A percentile compares a stretch with the other conserved stretches of the same genome.
Evolutionary conservation across 2,797 vertebrate genomes (phyloP).

Genomic region (Pachyuromys duprasi): DNA sequence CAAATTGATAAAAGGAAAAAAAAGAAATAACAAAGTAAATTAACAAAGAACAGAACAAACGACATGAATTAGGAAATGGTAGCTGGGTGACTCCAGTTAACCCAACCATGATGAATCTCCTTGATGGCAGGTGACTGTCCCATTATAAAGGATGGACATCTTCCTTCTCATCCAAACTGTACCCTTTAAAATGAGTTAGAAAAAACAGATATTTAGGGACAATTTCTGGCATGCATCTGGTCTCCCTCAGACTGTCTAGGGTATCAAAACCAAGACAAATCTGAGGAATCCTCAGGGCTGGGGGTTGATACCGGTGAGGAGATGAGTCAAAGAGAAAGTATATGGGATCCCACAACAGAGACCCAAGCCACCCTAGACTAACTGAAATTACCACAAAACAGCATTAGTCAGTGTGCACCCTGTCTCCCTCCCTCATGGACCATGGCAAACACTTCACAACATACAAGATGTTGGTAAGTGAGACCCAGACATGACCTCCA

Average conservation of each 20-base stretch:
- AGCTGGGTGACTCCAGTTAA: not conserved
- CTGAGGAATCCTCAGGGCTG: not conserved
- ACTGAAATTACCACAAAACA: not conserved
- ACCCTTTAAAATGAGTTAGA: not conserved
- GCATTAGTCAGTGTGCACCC: not conserved
- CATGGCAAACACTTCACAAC: rapidly evolving
- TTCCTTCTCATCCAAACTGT: not conserved
- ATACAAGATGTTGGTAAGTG: rapidly evolving
- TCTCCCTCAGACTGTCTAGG: not conserved
- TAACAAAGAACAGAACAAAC: not conserved
- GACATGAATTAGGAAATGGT: not conserved
- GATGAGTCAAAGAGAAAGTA: not conserved
- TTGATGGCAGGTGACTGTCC: rapidly evolving
- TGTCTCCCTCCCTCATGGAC: not conserved
- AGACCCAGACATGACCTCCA: rapidly evolving
- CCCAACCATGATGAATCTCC: rapidly evolving
- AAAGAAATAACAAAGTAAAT: not conserved
- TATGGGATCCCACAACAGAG: not conserved
- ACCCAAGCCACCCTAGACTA: not conserved
- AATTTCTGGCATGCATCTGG: too few relatives aligned
- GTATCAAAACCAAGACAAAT: rapidly evolving
- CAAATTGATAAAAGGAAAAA: not conserved
- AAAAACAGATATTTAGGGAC: not conserved
- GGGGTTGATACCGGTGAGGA: not conserved
- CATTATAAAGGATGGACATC: rapidly evolving